Evolutionary conservation across 23 tunicate genomes (phyloP), one percentile per base, ranked within the genome.

Genomic region (Ascidia mentula): DNA sequence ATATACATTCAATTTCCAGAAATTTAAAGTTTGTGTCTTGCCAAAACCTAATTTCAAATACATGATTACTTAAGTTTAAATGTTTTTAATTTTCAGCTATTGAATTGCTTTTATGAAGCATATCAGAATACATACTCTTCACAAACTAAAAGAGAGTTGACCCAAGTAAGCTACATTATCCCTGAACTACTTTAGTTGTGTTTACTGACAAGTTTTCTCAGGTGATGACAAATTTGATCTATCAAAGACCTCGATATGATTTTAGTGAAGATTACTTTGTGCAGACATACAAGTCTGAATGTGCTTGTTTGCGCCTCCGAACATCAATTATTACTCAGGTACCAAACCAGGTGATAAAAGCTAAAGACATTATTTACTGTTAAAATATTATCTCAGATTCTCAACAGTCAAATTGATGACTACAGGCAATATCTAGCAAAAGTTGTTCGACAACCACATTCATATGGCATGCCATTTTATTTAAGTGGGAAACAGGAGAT

Each of bases 241-340:
- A 87, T 46, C 90, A 82, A 79, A 69, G 90, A 40, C 97, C 97
- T 33, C 77, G 90, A 34, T 92, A 82, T 75, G 97, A 92, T 40
- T 92, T 92, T 59, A 87, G 82, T 26, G 75, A 82, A 40, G 97
- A 87, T 32, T 92, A 92, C 74, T 92, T 92, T 69, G 75, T 92
- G 0, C 79, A 85, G 33, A 72, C 84, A 12, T 92, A 92, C 65
- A 69, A 76, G 24, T 60, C 37, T 28, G 97, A 92, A 45, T 92
- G 97, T 69, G 86, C 88, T 59, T 92, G 97, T 77, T 78, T 92
- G 28, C 77, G 85, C 26, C 74, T 87, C 46, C 77, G 74, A 46
- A 92, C 88, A 1, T 69, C 73, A 18, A 46, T 92, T 9, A 34
- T 87, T 6, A 46, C 86, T 20, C 87, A 87, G 89, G 97, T 92